phyloP scores from a whole-genome alignment of 2,113 vertebrate genomes.

The Colaptes auratus region DNA sequence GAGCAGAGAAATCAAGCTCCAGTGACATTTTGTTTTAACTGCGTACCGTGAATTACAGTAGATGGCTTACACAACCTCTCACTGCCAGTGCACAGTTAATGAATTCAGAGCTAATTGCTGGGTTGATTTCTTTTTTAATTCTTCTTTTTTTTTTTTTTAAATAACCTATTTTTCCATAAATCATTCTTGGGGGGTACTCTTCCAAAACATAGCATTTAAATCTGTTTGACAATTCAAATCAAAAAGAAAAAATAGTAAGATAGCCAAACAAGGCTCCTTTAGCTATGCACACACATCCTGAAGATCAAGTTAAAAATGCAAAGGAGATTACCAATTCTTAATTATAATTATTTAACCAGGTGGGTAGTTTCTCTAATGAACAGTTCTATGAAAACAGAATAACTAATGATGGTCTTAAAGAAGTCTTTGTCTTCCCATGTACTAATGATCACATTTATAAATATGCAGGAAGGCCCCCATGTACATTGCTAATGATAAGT shows the following conservation, averaged over 20 bases:
- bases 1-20: background rate
- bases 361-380: conserved; percentile 88
- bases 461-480: conserved; percentile 84
- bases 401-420: conserved; percentile 87
- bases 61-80: conserved; percentile 53
- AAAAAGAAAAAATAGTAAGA: conserved; percentile 58
- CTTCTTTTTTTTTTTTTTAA: background rate
- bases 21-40: conserved; percentile 37
- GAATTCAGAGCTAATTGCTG: conserved; percentile 63
- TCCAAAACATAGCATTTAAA: conserved; percentile 64
- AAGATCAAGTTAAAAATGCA: conserved; percentile 80
- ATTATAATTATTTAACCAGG: conserved; percentile 88
- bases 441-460: conserved; percentile 88
- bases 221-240: conserved; percentile 56
- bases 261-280: conserved; percentile 66
- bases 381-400: conserved; percentile 86
- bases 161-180: conserved; percentile 43
- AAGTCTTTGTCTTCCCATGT: conserved; percentile 84
- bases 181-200: conserved; percentile 49
- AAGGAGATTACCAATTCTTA: conserved; percentile 81
- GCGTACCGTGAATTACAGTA: conserved; percentile 19
- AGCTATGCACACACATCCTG: conserved; percentile 48
- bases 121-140: conserved; percentile 19
- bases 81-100: conserved; percentile 24
- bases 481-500: conserved; percentile 87